Conservation (phyloP, 1,140 invertebrate genomes). For the Papilio aristodemus region DNA sequence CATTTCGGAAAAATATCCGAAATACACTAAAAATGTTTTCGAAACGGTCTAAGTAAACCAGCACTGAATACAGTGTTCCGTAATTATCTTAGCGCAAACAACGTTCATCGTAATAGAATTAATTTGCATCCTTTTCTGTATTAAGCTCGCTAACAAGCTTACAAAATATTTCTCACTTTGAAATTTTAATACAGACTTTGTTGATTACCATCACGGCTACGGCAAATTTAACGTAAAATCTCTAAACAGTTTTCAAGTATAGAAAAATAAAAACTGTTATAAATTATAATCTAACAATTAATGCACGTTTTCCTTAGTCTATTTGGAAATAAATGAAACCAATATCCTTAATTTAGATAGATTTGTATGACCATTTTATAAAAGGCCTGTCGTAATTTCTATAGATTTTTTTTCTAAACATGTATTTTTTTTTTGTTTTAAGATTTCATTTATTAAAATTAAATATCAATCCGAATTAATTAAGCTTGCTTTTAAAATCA, state of each 20-base stretch:
- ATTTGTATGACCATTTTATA: too few species aligned
- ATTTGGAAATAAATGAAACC: too few species aligned
- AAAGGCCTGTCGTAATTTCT: too few species aligned
- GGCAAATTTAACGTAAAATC: conserved; percentile 11
- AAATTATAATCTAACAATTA: not conserved
- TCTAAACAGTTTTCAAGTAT: not conserved
- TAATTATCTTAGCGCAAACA: conserved; percentile 35
- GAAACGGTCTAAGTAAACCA: conserved; percentile 24
- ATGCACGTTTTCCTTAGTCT: too few species aligned
- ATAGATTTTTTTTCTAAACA: too few species aligned
- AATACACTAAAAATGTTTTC: conserved; percentile 27
- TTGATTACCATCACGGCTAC: conserved; percentile 18
- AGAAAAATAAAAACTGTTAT: not conserved
- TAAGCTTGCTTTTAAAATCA: too few species aligned
- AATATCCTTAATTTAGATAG: too few species aligned
- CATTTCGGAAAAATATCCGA: not conserved
- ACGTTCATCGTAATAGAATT: conserved; percentile 35
- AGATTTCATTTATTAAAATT: too few species aligned
- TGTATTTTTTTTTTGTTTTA: too few species aligned
- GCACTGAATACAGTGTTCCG: conserved; percentile 34
- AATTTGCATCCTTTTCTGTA: conserved; percentile 36
- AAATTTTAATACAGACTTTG: conserved; percentile 32
- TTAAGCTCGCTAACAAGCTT: conserved; percentile 35
- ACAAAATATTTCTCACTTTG: conserved; percentile 35
- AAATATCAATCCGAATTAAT: too few species aligned